These are phyloP conservation scores for Metopolophium dirhodum DNA, from an alignment of 1,140 invertebrate genomes.

Conservation along the genomic window DNA sequence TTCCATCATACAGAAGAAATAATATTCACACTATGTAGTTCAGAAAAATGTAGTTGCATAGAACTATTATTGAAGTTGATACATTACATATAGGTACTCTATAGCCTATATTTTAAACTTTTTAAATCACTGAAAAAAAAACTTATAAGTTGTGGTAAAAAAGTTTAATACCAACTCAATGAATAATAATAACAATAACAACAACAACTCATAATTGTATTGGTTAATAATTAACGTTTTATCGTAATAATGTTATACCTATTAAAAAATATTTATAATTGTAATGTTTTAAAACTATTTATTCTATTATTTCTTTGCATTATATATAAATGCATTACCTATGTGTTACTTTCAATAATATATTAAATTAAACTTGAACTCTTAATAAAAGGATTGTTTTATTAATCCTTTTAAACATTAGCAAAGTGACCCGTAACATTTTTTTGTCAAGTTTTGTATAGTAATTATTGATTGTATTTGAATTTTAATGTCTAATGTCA, in stretches of 20 bases:
- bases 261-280: neutral
- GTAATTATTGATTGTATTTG: conserved; percentile 7
- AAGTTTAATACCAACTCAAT: neutral
- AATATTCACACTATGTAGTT: too few relatives aligned
- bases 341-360: neutral
- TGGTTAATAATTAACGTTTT: neutral
- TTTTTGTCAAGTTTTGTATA: neutral
- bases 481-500: neutral
- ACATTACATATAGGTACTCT: too few relatives aligned
- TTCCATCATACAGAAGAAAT: too few relatives aligned
- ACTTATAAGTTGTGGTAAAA: neutral
- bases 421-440: conserved; percentile 10
- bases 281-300: neutral
- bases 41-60: too few relatives aligned
- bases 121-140: neutral
- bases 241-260: neutral
- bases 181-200: neutral
- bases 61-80: too few relatives aligned
- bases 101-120: neutral
- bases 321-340: neutral
- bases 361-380: conserved; percentile 27
- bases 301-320: neutral
- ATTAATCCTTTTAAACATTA: conserved; percentile 15
- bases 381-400: neutral
- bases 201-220: neutral